Conservation (phyloP, 2,113 vertebrate genomes). For the Reinhardtius hippoglossoides region DNA sequence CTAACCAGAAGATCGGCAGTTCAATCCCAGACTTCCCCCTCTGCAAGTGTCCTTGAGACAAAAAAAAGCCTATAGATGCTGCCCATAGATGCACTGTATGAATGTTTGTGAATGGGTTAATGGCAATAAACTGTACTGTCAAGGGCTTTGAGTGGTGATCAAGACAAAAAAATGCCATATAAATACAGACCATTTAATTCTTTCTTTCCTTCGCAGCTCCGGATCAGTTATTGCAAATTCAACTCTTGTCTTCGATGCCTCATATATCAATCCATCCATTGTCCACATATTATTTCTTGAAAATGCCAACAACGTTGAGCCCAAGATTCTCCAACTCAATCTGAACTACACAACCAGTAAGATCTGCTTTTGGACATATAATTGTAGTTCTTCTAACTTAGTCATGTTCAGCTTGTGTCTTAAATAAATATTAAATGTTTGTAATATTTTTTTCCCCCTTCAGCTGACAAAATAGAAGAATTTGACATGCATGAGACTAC, state of each 20-base stretch:
- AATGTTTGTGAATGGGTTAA: no score
- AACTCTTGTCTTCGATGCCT: constrained; percentile 38
- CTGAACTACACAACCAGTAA: constrained; percentile 30
- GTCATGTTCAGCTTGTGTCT: not conserved
- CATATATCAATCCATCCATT: fast-evolving
- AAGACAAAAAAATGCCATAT: no score
- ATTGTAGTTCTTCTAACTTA: not conserved
- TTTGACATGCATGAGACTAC: not conserved
- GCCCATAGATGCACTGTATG: no score
- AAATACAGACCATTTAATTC: not conserved
- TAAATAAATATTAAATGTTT: not conserved
- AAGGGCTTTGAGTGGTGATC: no score
- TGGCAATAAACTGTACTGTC: no score
- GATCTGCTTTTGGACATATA: not conserved
- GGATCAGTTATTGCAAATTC: constrained; percentile 63
- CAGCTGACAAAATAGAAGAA: not conserved
- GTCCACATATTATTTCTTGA: fast-evolving
- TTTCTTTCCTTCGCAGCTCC: constrained; percentile 35
- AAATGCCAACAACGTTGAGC: fast-evolving
- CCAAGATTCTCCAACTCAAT: constrained; percentile 45
- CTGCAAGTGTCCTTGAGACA: no score
- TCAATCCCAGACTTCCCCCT: no score
- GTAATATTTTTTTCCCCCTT: constrained; percentile 6
- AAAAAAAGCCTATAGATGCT: no score
- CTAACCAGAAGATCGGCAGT: no score